Percentiles rank a stretch among this genome's conserved stretches.
Conservation (phyloP, 2,797 vertebrate species). For the Cercopithecus petaurista region DNA sequence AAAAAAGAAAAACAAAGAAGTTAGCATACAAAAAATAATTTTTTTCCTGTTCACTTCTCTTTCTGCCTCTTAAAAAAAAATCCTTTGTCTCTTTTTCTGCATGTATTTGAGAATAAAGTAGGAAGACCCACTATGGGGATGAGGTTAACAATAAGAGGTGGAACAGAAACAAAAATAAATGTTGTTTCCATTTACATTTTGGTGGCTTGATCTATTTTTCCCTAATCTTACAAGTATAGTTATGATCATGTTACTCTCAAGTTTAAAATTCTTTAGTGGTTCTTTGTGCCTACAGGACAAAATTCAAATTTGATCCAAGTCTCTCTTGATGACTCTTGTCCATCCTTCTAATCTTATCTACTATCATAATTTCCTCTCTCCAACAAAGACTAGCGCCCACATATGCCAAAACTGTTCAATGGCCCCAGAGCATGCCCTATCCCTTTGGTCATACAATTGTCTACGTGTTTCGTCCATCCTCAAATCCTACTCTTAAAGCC, state of each 20-base stretch:
- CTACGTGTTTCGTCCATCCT: not conserved
- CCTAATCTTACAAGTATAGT: not conserved
- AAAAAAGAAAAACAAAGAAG: not conserved
- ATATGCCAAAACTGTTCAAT: not conserved
- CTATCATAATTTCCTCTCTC: not conserved
- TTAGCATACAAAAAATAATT: not conserved
- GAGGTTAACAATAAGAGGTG: constrained; percentile 2
- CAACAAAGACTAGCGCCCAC: not conserved
- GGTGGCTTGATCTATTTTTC: not conserved
- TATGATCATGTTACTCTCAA: not conserved
- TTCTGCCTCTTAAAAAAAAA: not conserved
- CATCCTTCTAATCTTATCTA: not conserved
- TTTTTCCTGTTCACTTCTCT: not conserved
- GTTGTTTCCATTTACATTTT: not conserved
- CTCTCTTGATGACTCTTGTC: not conserved
- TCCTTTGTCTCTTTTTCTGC: not conserved
- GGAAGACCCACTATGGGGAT: not conserved
- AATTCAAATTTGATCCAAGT: not conserved
- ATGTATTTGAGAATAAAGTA: constrained; percentile 8
- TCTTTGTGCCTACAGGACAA: not conserved
- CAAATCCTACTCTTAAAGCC: not conserved
- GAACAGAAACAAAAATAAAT: constrained; percentile 26
- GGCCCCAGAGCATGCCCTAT: not conserved
- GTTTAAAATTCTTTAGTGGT: not conserved
- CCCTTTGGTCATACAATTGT: not conserved